A percentile compares a stretch with the other conserved stretches of the same genome.
Conservation (phyloP, 2,797 vertebrate genomes). For the Acanthornis magna region DNA sequence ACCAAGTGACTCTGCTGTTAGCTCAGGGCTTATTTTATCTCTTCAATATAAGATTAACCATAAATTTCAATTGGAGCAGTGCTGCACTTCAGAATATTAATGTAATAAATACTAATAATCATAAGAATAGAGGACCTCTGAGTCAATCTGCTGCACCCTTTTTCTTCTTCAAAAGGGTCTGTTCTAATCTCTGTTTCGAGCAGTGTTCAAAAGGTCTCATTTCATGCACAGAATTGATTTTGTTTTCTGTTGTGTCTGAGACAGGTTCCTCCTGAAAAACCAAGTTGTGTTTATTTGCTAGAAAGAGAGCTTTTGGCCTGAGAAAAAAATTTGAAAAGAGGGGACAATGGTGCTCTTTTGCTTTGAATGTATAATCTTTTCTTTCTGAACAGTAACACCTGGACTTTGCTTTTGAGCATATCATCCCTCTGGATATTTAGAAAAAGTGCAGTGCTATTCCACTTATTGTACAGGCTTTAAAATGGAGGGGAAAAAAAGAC, state of each 20-base stretch:
- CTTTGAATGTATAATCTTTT: not conserved
- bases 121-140: not conserved
- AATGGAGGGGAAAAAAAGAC: rapidly evolving
- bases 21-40: not conserved
- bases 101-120: not conserved
- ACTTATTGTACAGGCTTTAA: not conserved
- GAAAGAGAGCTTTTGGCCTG: not conserved
- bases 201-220: not conserved
- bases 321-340: not conserved
- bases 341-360: not conserved
- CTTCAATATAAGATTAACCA: not conserved
- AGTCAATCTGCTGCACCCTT: not conserved
- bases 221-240: not conserved
- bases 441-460: not conserved
- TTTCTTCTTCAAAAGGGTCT: not conserved
- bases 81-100: not conserved
- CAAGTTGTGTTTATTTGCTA: not conserved
- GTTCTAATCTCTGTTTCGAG: not conserved
- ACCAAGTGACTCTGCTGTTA: not conserved
- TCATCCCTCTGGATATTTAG: not conserved
- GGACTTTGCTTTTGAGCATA: not conserved
- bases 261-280: not conserved
- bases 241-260: not conserved
- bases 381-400: not conserved
- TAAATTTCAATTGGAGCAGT: not conserved